A percentile compares a stretch with the other conserved stretches of the same genome.
phyloP scores from a whole-genome alignment of 2,888 invertebrate species.

The Erpobdella octoculata region DNA sequence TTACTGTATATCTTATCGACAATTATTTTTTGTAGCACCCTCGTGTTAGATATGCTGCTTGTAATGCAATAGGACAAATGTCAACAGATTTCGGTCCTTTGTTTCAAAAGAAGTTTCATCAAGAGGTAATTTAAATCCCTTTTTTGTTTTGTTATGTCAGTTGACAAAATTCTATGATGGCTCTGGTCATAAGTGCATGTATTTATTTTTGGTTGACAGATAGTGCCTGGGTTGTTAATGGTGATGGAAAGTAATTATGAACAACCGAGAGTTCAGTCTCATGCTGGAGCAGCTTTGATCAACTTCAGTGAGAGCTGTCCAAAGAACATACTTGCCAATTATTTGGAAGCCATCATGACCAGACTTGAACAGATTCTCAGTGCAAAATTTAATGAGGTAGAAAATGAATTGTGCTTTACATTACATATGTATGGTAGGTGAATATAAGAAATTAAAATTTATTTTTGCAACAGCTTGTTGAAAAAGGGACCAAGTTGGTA shows the following conservation, averaged over 20 bases:
- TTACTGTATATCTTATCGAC: background rate
- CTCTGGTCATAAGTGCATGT: background rate
- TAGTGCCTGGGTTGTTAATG: constrained; percentile 81
- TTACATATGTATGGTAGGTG: background rate
- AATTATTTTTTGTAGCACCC: constrained; percentile 33
- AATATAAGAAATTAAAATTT: background rate
- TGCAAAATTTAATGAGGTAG: constrained; percentile 82
- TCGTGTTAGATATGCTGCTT: constrained; percentile 77
- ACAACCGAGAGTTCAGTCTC: constrained; percentile 85
- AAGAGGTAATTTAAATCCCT: constrained; percentile 58
- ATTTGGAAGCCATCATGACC: constrained; percentile 80
- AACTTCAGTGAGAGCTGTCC: constrained; percentile 99
- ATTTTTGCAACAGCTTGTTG: constrained; percentile 62
- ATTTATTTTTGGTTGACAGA: constrained; percentile 41
- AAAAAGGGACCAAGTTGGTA: constrained; percentile 85
- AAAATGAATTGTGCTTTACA: too few relatives aligned
- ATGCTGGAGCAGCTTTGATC: constrained; percentile 85
- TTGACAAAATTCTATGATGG: background rate
- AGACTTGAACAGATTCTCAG: constrained; percentile 71
- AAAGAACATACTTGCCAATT: constrained; percentile 77
- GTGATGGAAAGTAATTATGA: constrained; percentile 78
- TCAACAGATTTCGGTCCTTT: constrained; percentile 92
- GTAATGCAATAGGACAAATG: constrained; percentile 98
- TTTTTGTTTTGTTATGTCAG: background rate
- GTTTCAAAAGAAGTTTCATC: constrained; percentile 95